Base-by-base conservation (phyloP, 2,797 vertebrate genomes). In the Sebastes melanostomus region DNA sequence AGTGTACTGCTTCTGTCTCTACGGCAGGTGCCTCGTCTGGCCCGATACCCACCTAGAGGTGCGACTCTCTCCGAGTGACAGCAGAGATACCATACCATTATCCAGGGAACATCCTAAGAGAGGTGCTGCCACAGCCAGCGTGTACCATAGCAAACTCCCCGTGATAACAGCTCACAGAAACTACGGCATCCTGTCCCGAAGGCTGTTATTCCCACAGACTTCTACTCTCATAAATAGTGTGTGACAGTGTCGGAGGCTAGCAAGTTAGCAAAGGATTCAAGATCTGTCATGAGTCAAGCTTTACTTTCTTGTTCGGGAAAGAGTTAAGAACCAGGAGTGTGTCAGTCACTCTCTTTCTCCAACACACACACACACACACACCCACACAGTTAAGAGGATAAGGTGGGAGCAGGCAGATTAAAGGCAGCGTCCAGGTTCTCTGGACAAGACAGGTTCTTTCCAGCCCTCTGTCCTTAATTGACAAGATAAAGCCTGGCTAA, bases 31-130 rank as follows among this genome's bases (percentile, higher is more conserved):
- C 61, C 46, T 54, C 6, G 29, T 14, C n/a, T 11, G 30, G 32
- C 25, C 54, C 10, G n/a, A 69, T 92, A 94, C 96, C 94, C 90
- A 98, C 96, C 96, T 96, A 97, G 63, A 86, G 96, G 97, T 84
- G 93, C 93, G 76, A 97, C 96, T 96, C 95, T 97, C 75, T 95
- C 95, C 93, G 96, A 94, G 54, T 96, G 95, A 92, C 96, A 97
- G 94, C 96, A 98, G 93, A 94, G 94, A 91, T 96, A 96, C 95
- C 96, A 97, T 95, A 97, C 93, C 96, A 98, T 97, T 94, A 94
- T 97, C 96, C 93, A 94, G 75, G 62, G 58, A 89, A 92, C 95
- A 96, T 96, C 94, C 92, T 96, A 90, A 84, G 77, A 30, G 75
- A 73, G 50, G 42, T 73, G 82, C 30, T 68, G 87, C 72, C 69